phyloP scores from a whole-genome alignment of 2,888 invertebrate genomes.

The Drosophila barbarae region DNA sequence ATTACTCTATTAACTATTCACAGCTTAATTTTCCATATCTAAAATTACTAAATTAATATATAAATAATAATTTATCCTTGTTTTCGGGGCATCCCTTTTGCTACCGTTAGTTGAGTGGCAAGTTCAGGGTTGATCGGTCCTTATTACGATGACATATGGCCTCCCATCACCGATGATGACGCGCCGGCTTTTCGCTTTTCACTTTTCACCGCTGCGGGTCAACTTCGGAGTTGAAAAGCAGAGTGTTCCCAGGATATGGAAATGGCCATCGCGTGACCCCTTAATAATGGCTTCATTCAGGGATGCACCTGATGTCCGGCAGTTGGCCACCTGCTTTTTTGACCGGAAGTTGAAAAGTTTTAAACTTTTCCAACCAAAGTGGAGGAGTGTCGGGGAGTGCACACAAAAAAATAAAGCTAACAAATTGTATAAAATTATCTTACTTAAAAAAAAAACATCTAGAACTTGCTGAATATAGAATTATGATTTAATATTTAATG shows the following conservation, averaged over 20 bases:
- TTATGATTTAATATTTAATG: not conserved
- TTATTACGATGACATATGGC: slow-evolving; percentile 77
- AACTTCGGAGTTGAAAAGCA: slow-evolving; percentile 28
- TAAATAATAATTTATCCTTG: not conserved
- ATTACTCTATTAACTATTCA: not conserved
- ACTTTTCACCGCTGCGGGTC: slow-evolving; percentile 60
- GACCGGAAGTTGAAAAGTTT: slow-evolving; percentile 77
- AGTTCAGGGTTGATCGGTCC: slow-evolving; percentile 61
- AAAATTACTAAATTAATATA: not conserved
- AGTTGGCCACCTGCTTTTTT: slow-evolving; percentile 70
- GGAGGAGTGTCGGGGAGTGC: not conserved
- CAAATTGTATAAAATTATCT: not conserved
- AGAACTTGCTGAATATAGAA: not conserved
- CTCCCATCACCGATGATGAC: slow-evolving; percentile 60
- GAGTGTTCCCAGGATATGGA: slow-evolving; percentile 52
- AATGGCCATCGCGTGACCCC: slow-evolving; percentile 57
- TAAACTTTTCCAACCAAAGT: slow-evolving; percentile 55
- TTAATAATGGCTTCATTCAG: slow-evolving; percentile 65
- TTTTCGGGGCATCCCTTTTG: slow-evolving; percentile 1
- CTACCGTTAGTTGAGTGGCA: slow-evolving; percentile 39
- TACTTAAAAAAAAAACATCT: accelerated
- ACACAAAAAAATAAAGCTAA: not conserved
- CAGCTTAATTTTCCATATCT: not conserved
- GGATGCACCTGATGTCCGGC: slow-evolving; percentile 65
- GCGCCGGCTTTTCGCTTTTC: slow-evolving; percentile 59